Percentiles rank a stretch among this genome's conserved stretches.
Evolutionary conservation across 2,797 vertebrate genomes (phyloP).

Genomic region (Tachyglossus aculeatus): DNA sequence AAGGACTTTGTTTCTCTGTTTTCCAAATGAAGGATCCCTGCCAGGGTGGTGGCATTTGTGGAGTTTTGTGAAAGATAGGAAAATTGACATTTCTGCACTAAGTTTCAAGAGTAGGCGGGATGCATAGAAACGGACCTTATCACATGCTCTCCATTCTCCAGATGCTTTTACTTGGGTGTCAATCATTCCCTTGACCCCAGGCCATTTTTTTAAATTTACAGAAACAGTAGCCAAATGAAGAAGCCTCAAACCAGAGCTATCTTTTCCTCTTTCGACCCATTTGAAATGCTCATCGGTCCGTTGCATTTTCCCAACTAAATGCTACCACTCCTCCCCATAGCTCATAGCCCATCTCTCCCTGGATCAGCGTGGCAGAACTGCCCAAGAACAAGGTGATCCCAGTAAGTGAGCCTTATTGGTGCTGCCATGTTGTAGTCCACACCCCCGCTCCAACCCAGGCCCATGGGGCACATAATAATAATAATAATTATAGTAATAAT

Average conservation of each 20-base stretch:
- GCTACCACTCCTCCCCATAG: background rate
- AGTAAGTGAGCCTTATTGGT: too few relatives aligned
- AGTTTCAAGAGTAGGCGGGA: background rate
- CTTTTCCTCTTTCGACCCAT: background rate
- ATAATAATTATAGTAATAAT: too few relatives aligned
- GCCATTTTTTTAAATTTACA: background rate
- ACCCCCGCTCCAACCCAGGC: too few relatives aligned
- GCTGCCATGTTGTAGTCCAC: too few relatives aligned
- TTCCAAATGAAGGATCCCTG: conserved; percentile 39
- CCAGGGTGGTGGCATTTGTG: conserved; percentile 26
- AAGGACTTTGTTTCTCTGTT: conserved; percentile 55
- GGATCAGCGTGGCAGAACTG: too few relatives aligned
- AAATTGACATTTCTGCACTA: background rate
- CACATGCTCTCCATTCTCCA: background rate
- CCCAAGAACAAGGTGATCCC: too few relatives aligned
- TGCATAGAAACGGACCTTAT: background rate
- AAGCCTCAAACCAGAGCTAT: background rate
- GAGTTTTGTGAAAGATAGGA: background rate
- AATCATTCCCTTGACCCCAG: background rate
- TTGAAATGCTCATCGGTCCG: background rate
- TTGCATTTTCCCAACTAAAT: background rate
- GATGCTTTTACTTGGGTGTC: background rate
- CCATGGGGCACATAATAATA: too few relatives aligned
- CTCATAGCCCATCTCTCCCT: too few relatives aligned
- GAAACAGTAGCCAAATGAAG: background rate